Evolutionary conservation across 2,797 vertebrate species (phyloP).

Genomic region (Eidolon dupreanum): DNA sequence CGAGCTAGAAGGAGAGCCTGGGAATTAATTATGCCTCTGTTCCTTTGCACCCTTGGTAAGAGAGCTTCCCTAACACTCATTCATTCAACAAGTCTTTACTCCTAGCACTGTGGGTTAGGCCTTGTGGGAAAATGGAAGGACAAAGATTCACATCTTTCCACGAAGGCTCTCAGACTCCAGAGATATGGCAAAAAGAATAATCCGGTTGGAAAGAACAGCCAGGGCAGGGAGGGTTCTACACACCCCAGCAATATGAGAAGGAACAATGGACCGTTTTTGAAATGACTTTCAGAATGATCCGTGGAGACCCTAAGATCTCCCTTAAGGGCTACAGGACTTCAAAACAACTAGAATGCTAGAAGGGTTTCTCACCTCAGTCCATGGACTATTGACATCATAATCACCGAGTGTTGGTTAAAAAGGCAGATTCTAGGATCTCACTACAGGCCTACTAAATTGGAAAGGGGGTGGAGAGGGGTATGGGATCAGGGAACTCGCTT

Average conservation of each 20-base stretch:
- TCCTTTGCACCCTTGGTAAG: neutral
- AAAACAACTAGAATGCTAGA: neutral
- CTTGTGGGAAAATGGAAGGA: neutral
- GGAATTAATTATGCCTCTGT: neutral
- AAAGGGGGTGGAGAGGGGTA: accelerated
- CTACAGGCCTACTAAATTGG: too few species aligned
- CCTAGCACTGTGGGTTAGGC: neutral
- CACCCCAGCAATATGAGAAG: neutral
- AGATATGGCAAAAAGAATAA: neutral
- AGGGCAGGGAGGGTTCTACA: neutral
- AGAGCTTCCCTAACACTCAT: neutral
- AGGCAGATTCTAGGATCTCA: neutral
- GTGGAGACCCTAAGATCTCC: neutral
- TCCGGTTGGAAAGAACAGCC: neutral
- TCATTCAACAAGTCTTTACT: neutral
- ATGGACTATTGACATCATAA: neutral
- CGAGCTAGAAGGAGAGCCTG: neutral
- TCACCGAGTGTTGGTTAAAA: neutral
- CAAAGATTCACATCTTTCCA: neutral
- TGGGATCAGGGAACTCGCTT: neutral
- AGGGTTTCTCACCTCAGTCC: neutral
- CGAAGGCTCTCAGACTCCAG: neutral
- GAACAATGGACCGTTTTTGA: neutral
- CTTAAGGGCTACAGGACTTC: neutral
- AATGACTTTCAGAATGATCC: neutral